Evolutionary conservation across 2,888 invertebrate genomes (phyloP).

Genomic region (Agonopterix subpropinquella): DNA sequence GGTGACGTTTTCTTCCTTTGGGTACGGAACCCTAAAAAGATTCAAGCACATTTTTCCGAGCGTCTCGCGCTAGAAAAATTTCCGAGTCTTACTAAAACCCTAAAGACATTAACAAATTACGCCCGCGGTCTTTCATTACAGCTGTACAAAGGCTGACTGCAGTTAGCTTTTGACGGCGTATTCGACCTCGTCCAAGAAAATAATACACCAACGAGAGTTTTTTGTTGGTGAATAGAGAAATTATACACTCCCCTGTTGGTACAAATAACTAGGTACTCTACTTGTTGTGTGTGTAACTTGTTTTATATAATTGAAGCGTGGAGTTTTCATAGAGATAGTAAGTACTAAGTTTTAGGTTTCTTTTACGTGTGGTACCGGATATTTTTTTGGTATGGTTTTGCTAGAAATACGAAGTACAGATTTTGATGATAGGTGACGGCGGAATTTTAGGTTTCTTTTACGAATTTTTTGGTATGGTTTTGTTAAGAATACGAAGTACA

Average conservation of each 20-base stretch:
- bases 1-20: not conserved
- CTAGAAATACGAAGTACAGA: no score
- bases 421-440: no score
- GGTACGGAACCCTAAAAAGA: not conserved
- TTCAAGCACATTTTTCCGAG: not conserved
- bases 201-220: not conserved
- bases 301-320: not conserved
- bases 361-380: not conserved
- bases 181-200: not conserved
- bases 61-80: not conserved
- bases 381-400: no score
- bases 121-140: not conserved
- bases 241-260: no score
- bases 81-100: not conserved
- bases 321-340: no score
- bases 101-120: slow-evolving; percentile 2
- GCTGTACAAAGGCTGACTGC: not conserved
- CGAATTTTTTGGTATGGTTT: no score
- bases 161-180: not conserved
- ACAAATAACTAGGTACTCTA: not conserved
- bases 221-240: no score
- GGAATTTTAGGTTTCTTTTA: not conserved
- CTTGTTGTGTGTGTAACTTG: no score
- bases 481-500: no score
- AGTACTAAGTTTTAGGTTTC: no score